phyloP scores from a whole-genome alignment of 2,888 invertebrate species.

The Zeuzera pyrina region DNA sequence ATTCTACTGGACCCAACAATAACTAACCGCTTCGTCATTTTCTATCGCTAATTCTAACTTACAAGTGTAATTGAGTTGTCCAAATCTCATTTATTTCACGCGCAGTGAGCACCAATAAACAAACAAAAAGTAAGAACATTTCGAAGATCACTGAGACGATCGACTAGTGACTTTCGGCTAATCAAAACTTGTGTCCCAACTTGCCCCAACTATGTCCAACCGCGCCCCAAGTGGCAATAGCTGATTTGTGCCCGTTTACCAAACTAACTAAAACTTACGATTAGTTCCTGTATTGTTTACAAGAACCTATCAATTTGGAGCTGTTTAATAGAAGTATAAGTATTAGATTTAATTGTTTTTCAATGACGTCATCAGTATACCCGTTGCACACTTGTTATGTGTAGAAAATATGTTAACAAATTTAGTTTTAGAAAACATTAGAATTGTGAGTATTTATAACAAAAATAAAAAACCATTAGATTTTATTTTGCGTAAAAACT shows the following conservation, averaged over 20 bases:
- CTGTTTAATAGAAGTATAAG: not conserved
- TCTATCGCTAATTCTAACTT: conserved; percentile 37
- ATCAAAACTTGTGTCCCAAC: conserved; percentile 47
- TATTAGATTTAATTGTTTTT: too few species aligned
- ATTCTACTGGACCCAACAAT: too few species aligned
- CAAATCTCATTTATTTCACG: conserved; percentile 27
- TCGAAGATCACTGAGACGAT: conserved; percentile 18
- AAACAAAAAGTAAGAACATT: conserved; percentile 27
- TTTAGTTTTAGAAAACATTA: too few species aligned
- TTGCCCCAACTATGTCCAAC: too few species aligned
- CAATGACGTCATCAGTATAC: too few species aligned
- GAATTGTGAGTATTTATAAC: too few species aligned
- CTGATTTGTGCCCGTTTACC: conserved; percentile 16
- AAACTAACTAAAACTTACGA: conserved; percentile 13
- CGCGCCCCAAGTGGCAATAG: conserved; percentile 23
- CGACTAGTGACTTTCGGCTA: conserved; percentile 23
- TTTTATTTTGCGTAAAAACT: too few species aligned
- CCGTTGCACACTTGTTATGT: too few species aligned
- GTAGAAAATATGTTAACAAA: too few species aligned
- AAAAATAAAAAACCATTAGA: too few species aligned
- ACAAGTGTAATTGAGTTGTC: conserved; percentile 14
- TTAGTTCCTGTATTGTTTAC: conserved; percentile 11
- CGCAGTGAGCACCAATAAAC: conserved; percentile 27
- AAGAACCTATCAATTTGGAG: not conserved
- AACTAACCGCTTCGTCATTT: too few species aligned